Percentiles rank a stretch among this genome's conserved stretches.
Conservation (phyloP, 2,888 invertebrate genomes). For the Tridacna gigas region DNA sequence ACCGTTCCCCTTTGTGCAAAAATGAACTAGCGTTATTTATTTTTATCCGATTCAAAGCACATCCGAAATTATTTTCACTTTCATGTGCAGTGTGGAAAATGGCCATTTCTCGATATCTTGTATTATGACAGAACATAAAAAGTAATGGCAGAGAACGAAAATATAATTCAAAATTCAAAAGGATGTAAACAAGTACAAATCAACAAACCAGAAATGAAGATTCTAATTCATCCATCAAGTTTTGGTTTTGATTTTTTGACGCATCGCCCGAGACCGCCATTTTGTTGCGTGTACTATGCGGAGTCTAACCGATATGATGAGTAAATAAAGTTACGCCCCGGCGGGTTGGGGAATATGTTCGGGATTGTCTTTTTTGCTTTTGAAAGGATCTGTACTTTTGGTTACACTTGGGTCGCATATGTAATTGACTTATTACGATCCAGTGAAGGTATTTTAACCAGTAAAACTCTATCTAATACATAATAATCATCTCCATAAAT, state of each 20-base stretch:
- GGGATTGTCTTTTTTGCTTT: too few species aligned
- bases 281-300: not conserved
- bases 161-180: too few species aligned
- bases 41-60: not conserved
- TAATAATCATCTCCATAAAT: too few species aligned
- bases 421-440: too few species aligned
- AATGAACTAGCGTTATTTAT: not conserved
- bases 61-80: not conserved
- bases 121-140: not conserved
- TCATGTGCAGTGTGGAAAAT: not conserved
- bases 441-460: too few species aligned
- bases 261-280: slow-evolving; percentile 49
- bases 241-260: slow-evolving; percentile 38
- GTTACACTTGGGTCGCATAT: too few species aligned
- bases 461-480: too few species aligned
- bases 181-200: not conserved
- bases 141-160: not conserved
- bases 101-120: not conserved
- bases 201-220: slow-evolving; percentile 74
- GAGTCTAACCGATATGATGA: too few species aligned
- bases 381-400: too few species aligned
- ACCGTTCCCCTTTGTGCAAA: too few species aligned
- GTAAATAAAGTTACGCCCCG: too few species aligned
- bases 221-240: slow-evolving; percentile 78
- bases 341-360: too few species aligned